Base-by-base conservation (phyloP, 2,113 vertebrate species). In the Tachycineta bicolor region DNA sequence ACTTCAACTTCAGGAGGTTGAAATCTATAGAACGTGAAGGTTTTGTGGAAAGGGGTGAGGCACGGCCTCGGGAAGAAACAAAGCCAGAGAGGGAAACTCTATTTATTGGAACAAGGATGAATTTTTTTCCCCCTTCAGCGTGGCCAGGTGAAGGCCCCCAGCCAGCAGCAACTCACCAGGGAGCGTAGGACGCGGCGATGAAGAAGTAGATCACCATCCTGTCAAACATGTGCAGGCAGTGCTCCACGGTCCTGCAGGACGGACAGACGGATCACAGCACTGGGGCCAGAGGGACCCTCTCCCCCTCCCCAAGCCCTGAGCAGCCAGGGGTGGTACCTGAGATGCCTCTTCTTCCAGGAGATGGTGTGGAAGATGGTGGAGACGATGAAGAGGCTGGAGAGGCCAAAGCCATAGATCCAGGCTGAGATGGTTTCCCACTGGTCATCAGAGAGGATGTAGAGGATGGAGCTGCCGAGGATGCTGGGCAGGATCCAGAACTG, bases 141-240 rank as follows among this genome's bases (percentile, higher is more conserved):
- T 11, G 21, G 19, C 33, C 81, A 59, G 56, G 47, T 0, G 1
- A 22, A n/a, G 34, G 31, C 5, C 13, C 6, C 20, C 49, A 75
- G 37, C 12, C 39, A 28, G 50, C 11, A 1, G 10, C 25, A 71
- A 98, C 99, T 98, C 97, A 99, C 99, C 99, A 99, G 89, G 99
- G 99, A 50, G 99, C 98, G 0, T 99, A 99, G 13, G 99, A 99
- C 0, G 99, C 98, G 0, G 99, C 99, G 0, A 99, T 99, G 97
- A 99, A 99, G 98, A 99, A 99, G 95, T 99, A 99, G 95, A 99
- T 99, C 92, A 98, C 99, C 98, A 99, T 99, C 65, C 99, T 97
- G 97, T 99, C 99, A 2, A 98, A 99, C 99, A 99, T 99, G 96
- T 99, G 99, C 82, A 99, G 98, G 73, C 98, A 98, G 59, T 99